Conservation (phyloP, 2,113 vertebrate genomes). For the Ellobius talpinus region DNA sequence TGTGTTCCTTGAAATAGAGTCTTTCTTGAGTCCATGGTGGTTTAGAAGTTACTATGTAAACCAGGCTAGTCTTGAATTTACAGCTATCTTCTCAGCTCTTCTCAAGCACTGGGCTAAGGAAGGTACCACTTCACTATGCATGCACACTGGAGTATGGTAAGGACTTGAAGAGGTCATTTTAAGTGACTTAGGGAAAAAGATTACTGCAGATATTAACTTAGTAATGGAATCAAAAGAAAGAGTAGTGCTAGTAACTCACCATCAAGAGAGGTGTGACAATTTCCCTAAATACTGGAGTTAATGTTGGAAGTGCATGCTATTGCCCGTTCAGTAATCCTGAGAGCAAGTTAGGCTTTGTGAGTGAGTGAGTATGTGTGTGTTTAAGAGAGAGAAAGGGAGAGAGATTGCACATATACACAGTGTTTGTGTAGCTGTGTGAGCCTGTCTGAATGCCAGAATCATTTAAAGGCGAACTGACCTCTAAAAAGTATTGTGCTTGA, state of each 20-base stretch:
- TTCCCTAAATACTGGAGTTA: background rate
- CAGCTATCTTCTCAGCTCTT: background rate
- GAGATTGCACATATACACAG: background rate
- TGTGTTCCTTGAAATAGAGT: background rate
- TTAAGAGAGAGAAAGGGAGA: background rate
- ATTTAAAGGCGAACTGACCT: background rate
- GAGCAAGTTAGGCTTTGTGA: background rate
- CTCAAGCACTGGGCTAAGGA: background rate
- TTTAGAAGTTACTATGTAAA: background rate
- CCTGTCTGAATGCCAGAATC: background rate
- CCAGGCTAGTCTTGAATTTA: background rate
- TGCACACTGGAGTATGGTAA: too few species aligned
- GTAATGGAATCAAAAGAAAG: background rate
- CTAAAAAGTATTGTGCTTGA: background rate
- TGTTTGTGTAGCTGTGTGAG: background rate
- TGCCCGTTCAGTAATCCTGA: background rate
- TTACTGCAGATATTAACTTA: background rate
- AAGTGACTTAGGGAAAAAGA: background rate
- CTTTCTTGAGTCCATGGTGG: background rate
- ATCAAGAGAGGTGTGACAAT: background rate
- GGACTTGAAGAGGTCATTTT: background rate
- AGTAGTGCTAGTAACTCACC: background rate
- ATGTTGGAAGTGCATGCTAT: background rate
- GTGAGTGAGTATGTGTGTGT: too few species aligned
- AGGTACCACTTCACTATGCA: background rate